These are phyloP conservation scores for Loripinus fragilis DNA, from an alignment of 2,888 invertebrate genomes.

Conservation along the genomic window DNA sequence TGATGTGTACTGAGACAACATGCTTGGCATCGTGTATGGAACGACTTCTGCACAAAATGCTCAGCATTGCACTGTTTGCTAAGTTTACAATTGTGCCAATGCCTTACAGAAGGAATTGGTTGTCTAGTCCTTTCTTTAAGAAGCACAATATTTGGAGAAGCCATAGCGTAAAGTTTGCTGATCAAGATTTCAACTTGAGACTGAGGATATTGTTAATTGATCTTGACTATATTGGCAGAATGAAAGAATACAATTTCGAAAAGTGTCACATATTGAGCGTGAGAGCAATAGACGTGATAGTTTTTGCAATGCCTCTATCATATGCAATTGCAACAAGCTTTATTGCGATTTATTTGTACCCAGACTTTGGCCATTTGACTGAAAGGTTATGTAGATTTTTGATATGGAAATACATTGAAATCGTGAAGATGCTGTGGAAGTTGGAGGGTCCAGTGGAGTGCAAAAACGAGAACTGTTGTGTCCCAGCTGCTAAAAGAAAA, in stretches of 20 bases:
- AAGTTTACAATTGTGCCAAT: background rate
- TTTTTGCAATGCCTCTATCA: background rate
- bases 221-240: background rate
- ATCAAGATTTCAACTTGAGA: background rate
- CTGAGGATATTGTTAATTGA: background rate
- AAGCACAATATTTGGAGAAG: slow-evolving; percentile 4
- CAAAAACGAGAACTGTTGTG: background rate
- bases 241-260: background rate
- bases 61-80: background rate
- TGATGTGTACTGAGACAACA: background rate
- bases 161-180: background rate
- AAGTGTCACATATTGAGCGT: background rate
- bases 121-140: slow-evolving; percentile 4
- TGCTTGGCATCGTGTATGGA: background rate
- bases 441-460: background rate
- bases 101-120: background rate
- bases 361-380: background rate
- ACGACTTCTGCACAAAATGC: background rate
- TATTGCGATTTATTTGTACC: background rate
- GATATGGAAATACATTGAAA: background rate
- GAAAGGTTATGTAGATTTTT: background rate
- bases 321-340: background rate
- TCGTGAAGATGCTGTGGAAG: background rate
- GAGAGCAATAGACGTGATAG: background rate
- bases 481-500: background rate